Conservation (phyloP, 2,797 vertebrate genomes). For the Periophthalmus magnuspinnatus region DNA sequence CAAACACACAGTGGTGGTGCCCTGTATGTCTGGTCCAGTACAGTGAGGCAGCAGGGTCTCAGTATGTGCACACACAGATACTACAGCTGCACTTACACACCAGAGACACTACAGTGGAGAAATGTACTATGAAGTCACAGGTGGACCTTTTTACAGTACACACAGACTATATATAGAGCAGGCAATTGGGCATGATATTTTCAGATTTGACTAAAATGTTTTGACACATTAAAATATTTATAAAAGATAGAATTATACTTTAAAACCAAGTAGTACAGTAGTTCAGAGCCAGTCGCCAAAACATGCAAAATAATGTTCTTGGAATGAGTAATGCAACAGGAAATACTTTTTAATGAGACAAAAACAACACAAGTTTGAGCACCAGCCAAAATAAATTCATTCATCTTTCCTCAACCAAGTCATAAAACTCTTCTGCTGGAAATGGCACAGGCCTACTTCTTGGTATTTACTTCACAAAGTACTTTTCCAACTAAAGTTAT, state of each 20-base stretch:
- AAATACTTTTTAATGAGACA: not conserved
- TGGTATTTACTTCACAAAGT: not conserved
- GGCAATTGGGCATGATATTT: too few species aligned
- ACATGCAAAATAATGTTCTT: too few species aligned
- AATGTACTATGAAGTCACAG: not conserved
- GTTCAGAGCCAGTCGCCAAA: too few species aligned
- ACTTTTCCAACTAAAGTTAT: not conserved
- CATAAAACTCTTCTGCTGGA: too few species aligned
- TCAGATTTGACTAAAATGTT: too few species aligned
- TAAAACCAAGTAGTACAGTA: too few species aligned
- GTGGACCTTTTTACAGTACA: not conserved
- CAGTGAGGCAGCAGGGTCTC: slow-evolving; percentile 33
- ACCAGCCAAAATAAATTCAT: too few species aligned
- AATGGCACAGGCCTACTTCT: not conserved
- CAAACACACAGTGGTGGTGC: slow-evolving; percentile 42
- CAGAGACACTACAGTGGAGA: not conserved
- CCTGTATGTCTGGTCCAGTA: slow-evolving; percentile 21
- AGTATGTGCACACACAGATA: slow-evolving; percentile 34
- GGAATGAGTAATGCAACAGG: not conserved
- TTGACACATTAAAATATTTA: too few species aligned
- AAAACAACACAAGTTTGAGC: too few species aligned
- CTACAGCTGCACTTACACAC: slow-evolving; percentile 24
- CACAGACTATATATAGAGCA: not conserved
- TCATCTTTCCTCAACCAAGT: too few species aligned
- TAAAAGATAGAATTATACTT: too few species aligned